Conservation (phyloP, 2,113 vertebrate species). For the Trematomus loennbergii region DNA sequence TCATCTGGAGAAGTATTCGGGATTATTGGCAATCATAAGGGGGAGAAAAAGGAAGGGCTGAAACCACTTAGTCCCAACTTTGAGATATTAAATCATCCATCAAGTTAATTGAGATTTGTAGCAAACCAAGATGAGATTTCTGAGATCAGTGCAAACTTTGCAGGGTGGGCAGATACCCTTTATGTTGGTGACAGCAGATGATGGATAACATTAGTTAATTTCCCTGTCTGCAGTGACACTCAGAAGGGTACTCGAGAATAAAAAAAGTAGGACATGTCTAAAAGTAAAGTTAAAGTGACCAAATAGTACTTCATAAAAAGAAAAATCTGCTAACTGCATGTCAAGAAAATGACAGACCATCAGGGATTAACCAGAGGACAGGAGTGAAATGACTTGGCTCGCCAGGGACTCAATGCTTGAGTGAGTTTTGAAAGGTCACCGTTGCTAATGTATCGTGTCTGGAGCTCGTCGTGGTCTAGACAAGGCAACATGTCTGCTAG, state of each 20-base stretch:
- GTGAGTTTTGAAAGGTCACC: slow-evolving; percentile 5
- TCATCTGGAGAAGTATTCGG: neutral
- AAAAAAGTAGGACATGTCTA: slow-evolving; percentile 43
- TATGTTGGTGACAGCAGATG: slow-evolving; percentile 40
- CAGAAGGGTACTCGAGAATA: neutral
- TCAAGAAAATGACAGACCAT: slow-evolving; percentile 9
- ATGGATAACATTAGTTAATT: slow-evolving; percentile 47
- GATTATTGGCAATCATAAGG: slow-evolving; percentile 2
- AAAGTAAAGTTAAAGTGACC: slow-evolving; percentile 22
- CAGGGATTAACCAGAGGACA: slow-evolving; percentile 7
- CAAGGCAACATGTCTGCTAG: neutral
- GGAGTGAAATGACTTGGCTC: slow-evolving; percentile 10
- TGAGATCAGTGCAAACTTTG: slow-evolving; percentile 15
- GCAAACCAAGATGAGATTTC: slow-evolving; percentile 15
- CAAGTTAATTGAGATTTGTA: neutral
- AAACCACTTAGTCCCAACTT: neutral
- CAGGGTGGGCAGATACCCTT: neutral
- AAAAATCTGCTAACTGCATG: neutral
- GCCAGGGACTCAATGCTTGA: neutral
- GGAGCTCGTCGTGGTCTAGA: neutral
- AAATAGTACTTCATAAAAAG: slow-evolving; percentile 24
- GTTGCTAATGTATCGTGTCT: neutral
- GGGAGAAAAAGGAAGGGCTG: neutral
- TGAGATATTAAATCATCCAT: neutral
- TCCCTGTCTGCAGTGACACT: slow-evolving; percentile 31